These are phyloP conservation scores for Patella depressa DNA, from an alignment of 2,888 invertebrate species.

Conservation along the genomic window DNA sequence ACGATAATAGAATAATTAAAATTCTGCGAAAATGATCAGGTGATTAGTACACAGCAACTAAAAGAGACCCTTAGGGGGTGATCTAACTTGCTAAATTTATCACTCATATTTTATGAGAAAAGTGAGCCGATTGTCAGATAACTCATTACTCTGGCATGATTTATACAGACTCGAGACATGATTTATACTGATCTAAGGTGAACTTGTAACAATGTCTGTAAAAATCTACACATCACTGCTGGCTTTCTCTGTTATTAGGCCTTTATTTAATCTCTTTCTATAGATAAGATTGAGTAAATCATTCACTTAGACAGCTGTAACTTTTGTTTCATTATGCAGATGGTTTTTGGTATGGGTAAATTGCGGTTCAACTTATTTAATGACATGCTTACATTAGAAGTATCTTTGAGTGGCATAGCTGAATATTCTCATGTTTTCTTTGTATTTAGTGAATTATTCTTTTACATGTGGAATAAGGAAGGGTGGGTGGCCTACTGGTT, in stretches of 20 bases:
- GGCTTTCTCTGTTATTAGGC: slow-evolving; percentile 7
- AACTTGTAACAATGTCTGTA: slow-evolving; percentile 20
- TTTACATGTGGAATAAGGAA: too few relatives aligned
- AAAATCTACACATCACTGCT: slow-evolving; percentile 4
- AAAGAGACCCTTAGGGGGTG: neutral
- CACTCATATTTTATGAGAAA: slow-evolving; percentile 1
- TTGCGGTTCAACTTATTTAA: too few relatives aligned
- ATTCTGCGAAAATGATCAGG: too few relatives aligned
- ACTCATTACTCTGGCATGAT: slow-evolving; percentile 9
- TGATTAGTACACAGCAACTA: neutral
- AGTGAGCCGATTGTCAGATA: slow-evolving; percentile 7
- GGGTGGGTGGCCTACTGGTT: too few relatives aligned
- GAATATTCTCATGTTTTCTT: too few relatives aligned
- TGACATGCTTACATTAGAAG: too few relatives aligned
- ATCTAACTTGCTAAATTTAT: slow-evolving; percentile 3
- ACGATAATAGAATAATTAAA: too few relatives aligned
- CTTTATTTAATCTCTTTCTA: slow-evolving; percentile 8
- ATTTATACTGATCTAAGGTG: slow-evolving; percentile 32
- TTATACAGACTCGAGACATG: slow-evolving; percentile 16
- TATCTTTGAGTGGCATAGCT: too few relatives aligned
- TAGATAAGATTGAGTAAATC: slow-evolving; percentile 12
- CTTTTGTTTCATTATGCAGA: slow-evolving; percentile 1
- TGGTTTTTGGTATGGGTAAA: too few relatives aligned
- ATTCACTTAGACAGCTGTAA: slow-evolving; percentile 9
- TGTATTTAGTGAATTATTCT: too few relatives aligned